Conservation (phyloP, 2,888 invertebrate genomes). For the Parnassius apollo region DNA sequence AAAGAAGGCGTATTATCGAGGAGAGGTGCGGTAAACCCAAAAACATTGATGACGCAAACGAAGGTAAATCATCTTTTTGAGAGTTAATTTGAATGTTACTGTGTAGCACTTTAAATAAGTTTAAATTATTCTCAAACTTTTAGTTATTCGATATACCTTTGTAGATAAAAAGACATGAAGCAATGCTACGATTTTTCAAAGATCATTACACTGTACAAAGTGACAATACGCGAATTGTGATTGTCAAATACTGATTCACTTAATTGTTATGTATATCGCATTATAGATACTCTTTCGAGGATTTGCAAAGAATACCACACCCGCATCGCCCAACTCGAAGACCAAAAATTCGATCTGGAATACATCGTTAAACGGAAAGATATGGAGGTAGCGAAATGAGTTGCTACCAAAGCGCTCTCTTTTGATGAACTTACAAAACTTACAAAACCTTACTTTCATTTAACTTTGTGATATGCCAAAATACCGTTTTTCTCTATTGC, state of each 20-base stretch:
- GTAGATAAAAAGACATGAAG: slow-evolving; percentile 4
- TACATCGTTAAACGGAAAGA: slow-evolving; percentile 99
- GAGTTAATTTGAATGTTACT: neutral
- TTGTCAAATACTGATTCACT: slow-evolving; percentile 36
- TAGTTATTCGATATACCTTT: neutral
- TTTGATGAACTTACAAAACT: slow-evolving; percentile 72
- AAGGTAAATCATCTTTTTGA: slow-evolving; percentile 86
- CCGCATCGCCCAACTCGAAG: slow-evolving; percentile 94
- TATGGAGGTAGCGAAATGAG: slow-evolving; percentile 91
- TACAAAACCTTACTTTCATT: slow-evolving; percentile 60
- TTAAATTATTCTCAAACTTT: slow-evolving; percentile 1
- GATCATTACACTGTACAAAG: slow-evolving; percentile 45
- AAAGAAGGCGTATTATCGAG: slow-evolving; percentile 97
- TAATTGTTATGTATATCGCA: slow-evolving; percentile 58
- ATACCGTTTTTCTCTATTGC: slow-evolving; percentile 68
- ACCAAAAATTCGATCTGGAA: slow-evolving; percentile 99
- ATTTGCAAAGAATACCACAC: slow-evolving; percentile 92
- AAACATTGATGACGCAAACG: slow-evolving; percentile 94
- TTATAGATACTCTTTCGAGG: slow-evolving; percentile 88
- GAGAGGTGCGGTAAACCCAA: slow-evolving; percentile 96
- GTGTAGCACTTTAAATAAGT: neutral
- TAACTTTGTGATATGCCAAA: slow-evolving; percentile 67
- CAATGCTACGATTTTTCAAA: slow-evolving; percentile 23
- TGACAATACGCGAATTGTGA: slow-evolving; percentile 39
- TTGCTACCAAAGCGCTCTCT: slow-evolving; percentile 57